A percentile compares a stretch with the other conserved stretches of the same genome.
phyloP scores from a whole-genome alignment of 1,140 invertebrate species.

The Drosophila kepulauana region DNA sequence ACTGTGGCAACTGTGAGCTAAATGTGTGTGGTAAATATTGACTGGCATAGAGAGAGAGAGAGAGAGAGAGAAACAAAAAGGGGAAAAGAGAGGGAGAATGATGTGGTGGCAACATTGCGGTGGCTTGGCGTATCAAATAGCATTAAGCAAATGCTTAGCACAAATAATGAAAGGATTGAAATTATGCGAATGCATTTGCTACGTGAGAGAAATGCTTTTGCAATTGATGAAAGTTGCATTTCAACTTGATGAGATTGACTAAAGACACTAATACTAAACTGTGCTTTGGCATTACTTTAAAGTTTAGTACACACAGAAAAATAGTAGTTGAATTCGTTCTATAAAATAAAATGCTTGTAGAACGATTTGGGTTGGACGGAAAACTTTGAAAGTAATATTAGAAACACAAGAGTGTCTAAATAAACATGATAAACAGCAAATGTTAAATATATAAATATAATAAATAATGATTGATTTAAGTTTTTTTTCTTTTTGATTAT shows the following conservation, averaged over 20 bases:
- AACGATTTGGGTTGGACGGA: too few relatives aligned
- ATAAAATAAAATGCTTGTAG: too few relatives aligned
- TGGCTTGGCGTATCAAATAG: conserved; percentile 54
- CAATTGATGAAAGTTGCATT: conserved; percentile 9
- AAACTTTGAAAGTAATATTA: too few relatives aligned
- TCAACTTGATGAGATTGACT: conserved; percentile 3
- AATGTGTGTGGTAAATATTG: conserved; percentile 76
- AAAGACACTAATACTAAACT: too few relatives aligned
- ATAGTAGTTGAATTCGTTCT: too few relatives aligned
- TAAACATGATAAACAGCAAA: too few relatives aligned
- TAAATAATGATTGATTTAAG: too few relatives aligned
- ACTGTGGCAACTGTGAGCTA: conserved; percentile 53
- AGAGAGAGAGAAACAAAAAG: neutral
- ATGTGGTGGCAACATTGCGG: neutral
- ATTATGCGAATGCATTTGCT: conserved; percentile 16
- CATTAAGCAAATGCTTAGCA: conserved; percentile 56
- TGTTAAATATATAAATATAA: too few relatives aligned
- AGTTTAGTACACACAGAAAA: neutral
- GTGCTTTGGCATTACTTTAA: neutral
- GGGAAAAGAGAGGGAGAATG: neutral
- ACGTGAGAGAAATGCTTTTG: neutral
- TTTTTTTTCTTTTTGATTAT: too few relatives aligned
- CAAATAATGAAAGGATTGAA: conserved; percentile 27
- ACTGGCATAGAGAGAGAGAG: conserved; percentile 19
- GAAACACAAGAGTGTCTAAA: too few relatives aligned